Conservation (phyloP, 2,797 vertebrate genomes). For the Prionace glauca region DNA sequence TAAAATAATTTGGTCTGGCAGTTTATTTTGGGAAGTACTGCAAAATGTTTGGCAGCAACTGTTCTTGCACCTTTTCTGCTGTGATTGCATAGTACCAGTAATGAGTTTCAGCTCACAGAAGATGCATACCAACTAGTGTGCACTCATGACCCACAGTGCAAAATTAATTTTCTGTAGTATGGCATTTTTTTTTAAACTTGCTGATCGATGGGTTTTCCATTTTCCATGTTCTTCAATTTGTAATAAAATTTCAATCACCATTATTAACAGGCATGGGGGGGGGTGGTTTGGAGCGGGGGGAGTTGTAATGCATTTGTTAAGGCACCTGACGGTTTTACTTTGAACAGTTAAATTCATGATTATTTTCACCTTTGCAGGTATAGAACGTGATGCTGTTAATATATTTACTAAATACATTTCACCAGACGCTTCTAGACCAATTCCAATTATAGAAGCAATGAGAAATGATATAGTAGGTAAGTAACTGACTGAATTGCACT, state of each 20-base stretch:
- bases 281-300: too few species aligned
- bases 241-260: slow-evolving; percentile 10
- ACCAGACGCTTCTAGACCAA: slow-evolving; percentile 89
- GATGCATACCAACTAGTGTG: not conserved
- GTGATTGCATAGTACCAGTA: not conserved
- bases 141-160: not conserved
- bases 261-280: not conserved
- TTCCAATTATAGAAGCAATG: slow-evolving; percentile 89
- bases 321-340: not conserved
- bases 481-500: slow-evolving; percentile 40
- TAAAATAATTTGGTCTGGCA: not conserved
- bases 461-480: slow-evolving; percentile 96
- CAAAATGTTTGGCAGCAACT: not conserved
- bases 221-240: not conserved
- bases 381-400: slow-evolving; percentile 91
- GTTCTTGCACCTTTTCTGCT: not conserved
- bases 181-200: not conserved
- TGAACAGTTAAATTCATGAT: not conserved
- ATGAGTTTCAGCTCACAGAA: not conserved
- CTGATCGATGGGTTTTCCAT: not conserved
- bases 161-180: not conserved
- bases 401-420: slow-evolving; percentile 98
- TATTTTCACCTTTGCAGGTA: slow-evolving; percentile 60
- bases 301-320: not conserved
- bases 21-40: not conserved